Conservation (phyloP, 2,113 vertebrate genomes). For the Rallus limicola region DNA sequence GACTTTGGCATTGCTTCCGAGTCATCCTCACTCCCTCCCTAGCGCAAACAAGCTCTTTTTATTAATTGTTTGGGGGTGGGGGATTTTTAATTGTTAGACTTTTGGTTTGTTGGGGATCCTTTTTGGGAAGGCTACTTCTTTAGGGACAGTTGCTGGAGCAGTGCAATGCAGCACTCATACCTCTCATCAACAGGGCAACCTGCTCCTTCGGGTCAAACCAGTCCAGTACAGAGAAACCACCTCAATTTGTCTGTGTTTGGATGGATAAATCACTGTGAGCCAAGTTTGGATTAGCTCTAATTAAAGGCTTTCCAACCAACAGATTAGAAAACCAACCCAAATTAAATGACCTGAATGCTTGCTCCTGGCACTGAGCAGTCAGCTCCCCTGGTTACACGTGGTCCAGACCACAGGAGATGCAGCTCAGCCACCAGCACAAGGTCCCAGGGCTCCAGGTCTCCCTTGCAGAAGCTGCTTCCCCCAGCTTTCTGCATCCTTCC, state of each 20-base stretch:
- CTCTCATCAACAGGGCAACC: fast-evolving
- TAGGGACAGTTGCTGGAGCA: neutral
- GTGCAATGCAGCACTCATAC: neutral
- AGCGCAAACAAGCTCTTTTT: neutral
- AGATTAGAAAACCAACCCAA: neutral
- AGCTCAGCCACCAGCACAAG: neutral
- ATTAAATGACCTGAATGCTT: neutral
- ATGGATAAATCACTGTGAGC: neutral
- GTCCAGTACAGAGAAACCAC: neutral
- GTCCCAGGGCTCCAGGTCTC: neutral
- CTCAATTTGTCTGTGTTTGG: neutral
- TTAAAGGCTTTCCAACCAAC: constrained; percentile 12
- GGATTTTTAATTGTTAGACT: too few species aligned
- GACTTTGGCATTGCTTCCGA: neutral
- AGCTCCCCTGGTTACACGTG: fast-evolving
- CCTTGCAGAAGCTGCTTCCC: neutral
- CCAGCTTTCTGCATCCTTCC: neutral
- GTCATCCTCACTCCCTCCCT: neutral
- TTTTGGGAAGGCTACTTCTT: neutral
- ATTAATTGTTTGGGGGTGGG: too few species aligned
- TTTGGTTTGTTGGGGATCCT: neutral
- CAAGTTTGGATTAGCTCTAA: neutral
- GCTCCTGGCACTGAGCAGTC: neutral
- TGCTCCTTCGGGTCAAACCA: fast-evolving
- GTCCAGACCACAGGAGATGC: neutral